Evolutionary conservation across 2,113 vertebrate genomes (phyloP).

Genomic region (Rhea americana): DNA sequence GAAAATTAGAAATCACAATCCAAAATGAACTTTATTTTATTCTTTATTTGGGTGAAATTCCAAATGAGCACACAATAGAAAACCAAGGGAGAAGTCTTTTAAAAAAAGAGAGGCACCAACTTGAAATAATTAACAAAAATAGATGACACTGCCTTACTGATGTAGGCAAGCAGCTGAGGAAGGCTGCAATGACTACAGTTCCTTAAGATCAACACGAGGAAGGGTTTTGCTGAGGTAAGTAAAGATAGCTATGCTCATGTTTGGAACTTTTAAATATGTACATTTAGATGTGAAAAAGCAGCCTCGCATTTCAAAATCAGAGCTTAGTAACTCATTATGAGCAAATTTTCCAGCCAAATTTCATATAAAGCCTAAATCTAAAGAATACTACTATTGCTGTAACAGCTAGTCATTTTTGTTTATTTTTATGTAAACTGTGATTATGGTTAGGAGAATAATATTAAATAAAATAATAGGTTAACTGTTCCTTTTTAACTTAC

Average conservation of each 20-base stretch:
- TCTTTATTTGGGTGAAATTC: background rate
- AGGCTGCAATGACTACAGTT: background rate
- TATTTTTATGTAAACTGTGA: background rate
- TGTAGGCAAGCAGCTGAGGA: background rate
- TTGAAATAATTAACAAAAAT: background rate
- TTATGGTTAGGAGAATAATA: background rate
- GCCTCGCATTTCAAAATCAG: background rate
- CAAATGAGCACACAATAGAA: background rate
- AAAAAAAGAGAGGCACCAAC: background rate
- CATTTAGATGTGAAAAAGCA: background rate
- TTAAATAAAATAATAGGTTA: background rate
- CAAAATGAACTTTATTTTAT: background rate
- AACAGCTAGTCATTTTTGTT: background rate
- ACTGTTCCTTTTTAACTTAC: background rate
- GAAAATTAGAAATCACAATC: background rate
- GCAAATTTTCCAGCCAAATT: background rate
- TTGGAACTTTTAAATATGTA: background rate
- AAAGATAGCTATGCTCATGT: background rate
- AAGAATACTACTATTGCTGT: background rate
- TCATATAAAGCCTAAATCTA: background rate
- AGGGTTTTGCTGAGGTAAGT: background rate
- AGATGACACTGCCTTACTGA: background rate
- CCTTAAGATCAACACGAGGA: background rate
- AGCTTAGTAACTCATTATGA: background rate
- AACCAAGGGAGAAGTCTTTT: background rate